Conservation (phyloP, 2,113 vertebrate genomes). For the Desmodus rotundus region DNA sequence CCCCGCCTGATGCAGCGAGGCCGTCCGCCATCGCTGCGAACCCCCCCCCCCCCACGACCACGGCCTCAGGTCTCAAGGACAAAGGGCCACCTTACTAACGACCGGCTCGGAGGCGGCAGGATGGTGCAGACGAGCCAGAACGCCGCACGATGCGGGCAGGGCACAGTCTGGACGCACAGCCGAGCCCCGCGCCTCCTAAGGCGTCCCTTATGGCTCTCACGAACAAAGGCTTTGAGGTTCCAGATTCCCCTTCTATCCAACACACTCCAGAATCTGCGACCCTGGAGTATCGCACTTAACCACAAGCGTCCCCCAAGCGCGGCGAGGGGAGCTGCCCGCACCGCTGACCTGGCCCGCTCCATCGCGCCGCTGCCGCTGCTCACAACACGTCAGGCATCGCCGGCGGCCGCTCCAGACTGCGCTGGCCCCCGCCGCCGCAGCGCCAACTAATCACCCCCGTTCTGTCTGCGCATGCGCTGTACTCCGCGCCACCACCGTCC, state of each 20-base stretch:
- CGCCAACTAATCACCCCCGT: accelerated
- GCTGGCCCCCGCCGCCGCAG: accelerated
- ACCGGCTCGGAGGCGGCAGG: accelerated
- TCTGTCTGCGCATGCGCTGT: neutral
- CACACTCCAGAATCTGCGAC: neutral
- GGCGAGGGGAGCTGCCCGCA: neutral
- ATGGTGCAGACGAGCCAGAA: accelerated
- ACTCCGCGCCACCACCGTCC: neutral
- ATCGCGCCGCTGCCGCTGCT: constrained; percentile 45
- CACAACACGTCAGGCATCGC: constrained; percentile 32
- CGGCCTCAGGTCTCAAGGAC: neutral
- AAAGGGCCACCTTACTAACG: neutral
- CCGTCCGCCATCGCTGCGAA: neutral
- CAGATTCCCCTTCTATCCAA: accelerated
- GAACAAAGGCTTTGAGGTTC: neutral
- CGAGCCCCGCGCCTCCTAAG: neutral
- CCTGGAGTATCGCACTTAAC: too few relatives aligned
- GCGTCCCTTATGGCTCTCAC: accelerated
- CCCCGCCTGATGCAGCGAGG: accelerated
- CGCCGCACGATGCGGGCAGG: accelerated
- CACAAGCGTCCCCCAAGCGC: neutral
- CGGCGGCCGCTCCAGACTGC: neutral
- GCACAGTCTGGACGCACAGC: accelerated
- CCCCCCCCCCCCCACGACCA: accelerated
- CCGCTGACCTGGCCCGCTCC: constrained; percentile 67